Base-by-base conservation (phyloP, 2,797 vertebrate species). In the Sebastes iracundus region DNA sequence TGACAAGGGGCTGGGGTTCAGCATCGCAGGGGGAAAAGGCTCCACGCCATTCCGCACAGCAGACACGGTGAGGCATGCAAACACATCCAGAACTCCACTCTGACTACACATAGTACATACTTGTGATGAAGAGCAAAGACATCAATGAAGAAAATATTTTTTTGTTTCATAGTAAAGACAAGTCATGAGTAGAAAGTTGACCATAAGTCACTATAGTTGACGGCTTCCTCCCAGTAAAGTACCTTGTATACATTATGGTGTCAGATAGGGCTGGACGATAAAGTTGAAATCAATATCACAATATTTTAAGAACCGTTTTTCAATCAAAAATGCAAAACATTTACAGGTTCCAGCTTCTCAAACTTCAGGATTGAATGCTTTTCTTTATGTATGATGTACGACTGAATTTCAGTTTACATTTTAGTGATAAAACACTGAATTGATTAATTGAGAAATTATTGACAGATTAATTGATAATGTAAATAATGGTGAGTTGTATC, bases 1-100 rank as follows among this genome's bases (percentile, higher is more conserved):
- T 0, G 98, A 99, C 92, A 97, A 97, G 90, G 99, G 99, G 0
- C 95, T 99, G 33, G 99, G 99, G 46, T 99, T 99, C 96, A 99
- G 99, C 95, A 99, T 99, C 0, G 98, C 99, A 0, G 99, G 99
- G 0, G 99, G 99, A 0, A 98, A 98, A 86, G 99, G 98, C 55
- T 99, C 98, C 81, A 99, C 99, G 0, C 95, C 97, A 0, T 99
- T 98, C 92, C 95, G 96, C 46, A 95, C 97, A 0, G 97, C 97
- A 1, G 97, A 99, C 87, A 96, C 82, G 92, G 98, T 99, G 90
- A 97, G 62, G 32, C 1, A 2, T 49, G 2, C 6, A 2, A 27
- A 60, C 22, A n/a, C 28, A 25, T 11, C 13, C 25, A 10, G 1
- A 22, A 5, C 4, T 12, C 7, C 52, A 11, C 52, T 13, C 42